A percentile compares a stretch with the other conserved stretches of the same genome.
Evolutionary conservation across 2,113 vertebrate species (phyloP).

Genomic region (Ceyx melanurus): DNA sequence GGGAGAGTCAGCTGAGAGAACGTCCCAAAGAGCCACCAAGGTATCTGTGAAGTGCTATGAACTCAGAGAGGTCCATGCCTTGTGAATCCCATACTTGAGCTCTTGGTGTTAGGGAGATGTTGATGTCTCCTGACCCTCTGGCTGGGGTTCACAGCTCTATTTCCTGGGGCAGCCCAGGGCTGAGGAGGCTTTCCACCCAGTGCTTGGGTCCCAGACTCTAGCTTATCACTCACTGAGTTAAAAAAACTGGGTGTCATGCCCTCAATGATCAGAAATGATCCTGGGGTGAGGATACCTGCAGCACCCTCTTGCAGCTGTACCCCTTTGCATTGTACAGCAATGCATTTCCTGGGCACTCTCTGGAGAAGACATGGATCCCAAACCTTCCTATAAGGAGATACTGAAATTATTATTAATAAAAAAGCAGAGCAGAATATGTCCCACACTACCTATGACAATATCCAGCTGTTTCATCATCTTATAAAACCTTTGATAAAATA

Average conservation of each 20-base stretch:
- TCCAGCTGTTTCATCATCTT: rapidly evolving
- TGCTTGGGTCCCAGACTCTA: not conserved
- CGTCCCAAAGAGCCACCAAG: not conserved
- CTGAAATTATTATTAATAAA: not conserved
- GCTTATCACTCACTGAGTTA: not conserved
- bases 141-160: not conserved
- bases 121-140: not conserved
- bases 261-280: not conserved
- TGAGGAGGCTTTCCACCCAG: not conserved
- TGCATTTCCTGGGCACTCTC: not conserved
- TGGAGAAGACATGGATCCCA: not conserved
- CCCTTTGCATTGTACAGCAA: not conserved
- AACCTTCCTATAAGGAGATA: not conserved
- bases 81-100: not conserved
- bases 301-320: not conserved
- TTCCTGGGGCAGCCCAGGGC: not conserved
- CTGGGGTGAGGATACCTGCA: not conserved
- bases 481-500: not conserved
- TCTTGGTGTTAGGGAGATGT: not conserved
- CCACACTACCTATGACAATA: not conserved
- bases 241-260: not conserved
- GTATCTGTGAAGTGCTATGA: not conserved
- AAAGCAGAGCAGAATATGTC: not conserved
- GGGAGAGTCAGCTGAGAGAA: not conserved
- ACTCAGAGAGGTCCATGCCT: not conserved